Evolutionary conservation across 1,140 invertebrate genomes (phyloP).

Genomic region (Drosophila mojavensis): DNA sequence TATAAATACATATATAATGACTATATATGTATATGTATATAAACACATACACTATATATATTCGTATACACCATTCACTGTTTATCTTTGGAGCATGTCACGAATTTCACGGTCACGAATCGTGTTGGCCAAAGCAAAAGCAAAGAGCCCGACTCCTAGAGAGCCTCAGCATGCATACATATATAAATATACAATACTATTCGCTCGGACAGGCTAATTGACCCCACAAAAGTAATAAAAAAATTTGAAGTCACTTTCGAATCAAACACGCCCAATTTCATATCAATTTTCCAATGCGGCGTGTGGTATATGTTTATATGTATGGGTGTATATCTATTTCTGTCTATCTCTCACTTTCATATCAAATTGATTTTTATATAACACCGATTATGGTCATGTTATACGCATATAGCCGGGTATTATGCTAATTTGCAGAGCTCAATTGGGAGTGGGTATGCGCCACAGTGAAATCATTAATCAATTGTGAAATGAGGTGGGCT

Average conservation of each 20-base stretch:
- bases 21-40: too few relatives aligned
- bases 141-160: constrained; percentile 1
- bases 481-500: constrained; percentile 69
- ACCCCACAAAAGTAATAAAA: constrained; percentile 40
- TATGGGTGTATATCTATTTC: background rate
- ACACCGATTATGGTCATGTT: constrained; percentile 66
- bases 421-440: constrained; percentile 67
- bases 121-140: constrained; percentile 11
- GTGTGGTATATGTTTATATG: background rate
- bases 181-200: constrained; percentile 1
- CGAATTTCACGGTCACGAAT: constrained; percentile 68
- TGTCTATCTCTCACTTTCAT: constrained; percentile 62
- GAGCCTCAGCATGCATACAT: background rate
- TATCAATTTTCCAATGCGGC: constrained; percentile 13
- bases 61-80: constrained; percentile 17
- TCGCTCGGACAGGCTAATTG: constrained; percentile 25
- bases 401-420: constrained; percentile 71
- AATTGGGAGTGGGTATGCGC: constrained; percentile 28
- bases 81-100: constrained; percentile 51
- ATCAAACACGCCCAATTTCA: constrained; percentile 69
- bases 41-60: background rate
- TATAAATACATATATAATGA: too few relatives aligned
- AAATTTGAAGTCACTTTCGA: constrained; percentile 70
- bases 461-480: constrained; percentile 76
- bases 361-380: constrained; percentile 70